phyloP scores from a whole-genome alignment of 2,888 invertebrate species.

The Syrista parreyssii region DNA sequence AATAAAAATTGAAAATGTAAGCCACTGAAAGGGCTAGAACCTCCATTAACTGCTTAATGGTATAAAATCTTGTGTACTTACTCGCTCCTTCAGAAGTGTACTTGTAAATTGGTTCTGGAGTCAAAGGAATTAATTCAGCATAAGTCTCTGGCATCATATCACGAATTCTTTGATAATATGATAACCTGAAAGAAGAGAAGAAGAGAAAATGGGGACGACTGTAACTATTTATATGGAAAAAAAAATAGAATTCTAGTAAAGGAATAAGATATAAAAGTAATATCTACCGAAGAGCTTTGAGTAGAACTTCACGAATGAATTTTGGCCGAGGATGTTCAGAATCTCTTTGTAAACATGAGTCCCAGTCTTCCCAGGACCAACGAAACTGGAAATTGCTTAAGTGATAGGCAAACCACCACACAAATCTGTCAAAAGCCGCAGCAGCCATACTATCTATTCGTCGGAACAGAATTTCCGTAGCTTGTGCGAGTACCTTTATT shows the following conservation, averaged over 20 bases:
- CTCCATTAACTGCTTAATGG: background rate
- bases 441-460: conserved; percentile 97
- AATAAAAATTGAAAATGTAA: background rate
- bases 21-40: background rate
- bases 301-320: conserved; percentile 92
- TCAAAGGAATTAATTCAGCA: conserved; percentile 83
- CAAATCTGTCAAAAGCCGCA: conserved; percentile 95
- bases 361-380: conserved; percentile 99
- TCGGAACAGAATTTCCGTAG: conserved; percentile 96
- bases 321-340: conserved; percentile 92
- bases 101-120: conserved; percentile 90
- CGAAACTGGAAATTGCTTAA: conserved; percentile 99
- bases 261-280: background rate
- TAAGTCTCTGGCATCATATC: conserved; percentile 94
- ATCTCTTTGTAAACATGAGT: conserved; percentile 85
- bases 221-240: background rate
- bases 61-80: conserved; percentile 64
- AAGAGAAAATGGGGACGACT: conserved; percentile 20
- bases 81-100: conserved; percentile 91
- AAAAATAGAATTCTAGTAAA: background rate
- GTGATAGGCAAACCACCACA: conserved; percentile 98
- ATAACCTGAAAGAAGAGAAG: conserved; percentile 82
- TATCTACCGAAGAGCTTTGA: conserved; percentile 86
- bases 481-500: conserved; percentile 86
- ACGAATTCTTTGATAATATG: conserved; percentile 92